These are phyloP conservation scores for Asteroscopus sphinx DNA, from an alignment of 2,888 invertebrate genomes.

Conservation along the genomic window DNA sequence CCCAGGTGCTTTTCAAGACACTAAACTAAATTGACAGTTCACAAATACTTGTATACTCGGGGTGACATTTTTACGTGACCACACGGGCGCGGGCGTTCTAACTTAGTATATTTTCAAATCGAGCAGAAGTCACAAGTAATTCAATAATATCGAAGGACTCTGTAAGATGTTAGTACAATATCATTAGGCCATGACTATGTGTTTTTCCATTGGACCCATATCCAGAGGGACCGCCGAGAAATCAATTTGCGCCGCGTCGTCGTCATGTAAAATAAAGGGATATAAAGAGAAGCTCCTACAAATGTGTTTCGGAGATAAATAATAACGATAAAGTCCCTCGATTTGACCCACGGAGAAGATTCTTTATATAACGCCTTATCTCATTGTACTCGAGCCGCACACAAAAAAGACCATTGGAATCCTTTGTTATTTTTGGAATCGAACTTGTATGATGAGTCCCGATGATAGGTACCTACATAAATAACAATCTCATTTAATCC, in stretches of 20 bases:
- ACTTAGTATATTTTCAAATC: constrained; percentile 25
- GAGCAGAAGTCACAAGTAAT: constrained; percentile 29
- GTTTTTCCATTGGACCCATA: constrained; percentile 59
- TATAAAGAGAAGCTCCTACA: constrained; percentile 69
- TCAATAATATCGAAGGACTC: constrained; percentile 31
- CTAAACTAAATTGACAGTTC: constrained; percentile 20
- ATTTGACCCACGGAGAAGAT: constrained; percentile 74
- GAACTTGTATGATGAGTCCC: constrained; percentile 58
- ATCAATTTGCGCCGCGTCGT: constrained; percentile 73
- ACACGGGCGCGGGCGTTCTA: constrained; percentile 8
- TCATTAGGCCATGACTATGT: constrained; percentile 60
- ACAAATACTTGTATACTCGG: constrained; percentile 23
- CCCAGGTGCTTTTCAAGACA: too few species aligned
- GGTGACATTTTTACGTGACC: constrained; percentile 21
- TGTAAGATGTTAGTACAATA: constrained; percentile 54
- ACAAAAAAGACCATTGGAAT: constrained; percentile 69
- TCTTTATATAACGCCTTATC: constrained; percentile 73
- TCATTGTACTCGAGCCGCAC: constrained; percentile 67
- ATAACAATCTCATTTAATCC: constrained; percentile 55
- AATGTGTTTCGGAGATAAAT: constrained; percentile 79
- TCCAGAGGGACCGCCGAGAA: constrained; percentile 63
- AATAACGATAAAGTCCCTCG: constrained; percentile 77
- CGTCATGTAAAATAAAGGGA: constrained; percentile 76
- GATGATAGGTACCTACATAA: constrained; percentile 53
- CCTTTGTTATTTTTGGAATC: constrained; percentile 69